phyloP scores from a whole-genome alignment of 2,113 vertebrate species.

The Acanthochromis polyacanthus region DNA sequence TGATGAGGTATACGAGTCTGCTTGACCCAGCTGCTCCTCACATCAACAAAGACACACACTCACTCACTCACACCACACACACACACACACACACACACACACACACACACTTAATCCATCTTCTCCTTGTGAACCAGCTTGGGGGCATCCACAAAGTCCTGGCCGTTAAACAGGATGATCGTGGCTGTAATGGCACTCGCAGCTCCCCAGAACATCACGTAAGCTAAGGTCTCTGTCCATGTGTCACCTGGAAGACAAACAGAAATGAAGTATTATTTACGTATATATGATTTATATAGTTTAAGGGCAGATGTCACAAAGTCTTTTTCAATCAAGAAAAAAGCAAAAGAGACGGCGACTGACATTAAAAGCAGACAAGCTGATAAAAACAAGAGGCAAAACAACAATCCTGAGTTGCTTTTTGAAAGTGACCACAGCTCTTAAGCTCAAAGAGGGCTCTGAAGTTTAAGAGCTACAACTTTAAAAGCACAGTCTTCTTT shows the following conservation, averaged over 20 bases:
- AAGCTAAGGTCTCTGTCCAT: slow-evolving; percentile 95
- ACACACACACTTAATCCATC: slow-evolving; percentile 91
- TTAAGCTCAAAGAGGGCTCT: too few relatives aligned
- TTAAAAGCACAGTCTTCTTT: too few relatives aligned
- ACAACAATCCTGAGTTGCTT: too few relatives aligned
- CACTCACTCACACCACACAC: slow-evolving; percentile 73
- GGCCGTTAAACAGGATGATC: slow-evolving; percentile 95
- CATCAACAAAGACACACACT: slow-evolving; percentile 24
- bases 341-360: too few relatives aligned
- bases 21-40: slow-evolving; percentile 86
- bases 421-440: too few relatives aligned
- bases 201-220: slow-evolving; percentile 95
- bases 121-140: slow-evolving; percentile 99
- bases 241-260: slow-evolving; percentile 89
- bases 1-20: slow-evolving; percentile 74
- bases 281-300: too few relatives aligned
- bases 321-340: too few relatives aligned
- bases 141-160: slow-evolving; percentile 97
- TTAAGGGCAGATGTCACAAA: too few relatives aligned
- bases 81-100: slow-evolving; percentile 71
- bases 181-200: slow-evolving; percentile 92
- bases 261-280: neutral
- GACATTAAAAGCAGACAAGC: too few relatives aligned
- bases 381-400: too few relatives aligned
- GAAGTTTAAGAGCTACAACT: too few relatives aligned